Percentiles rank a stretch among this genome's conserved stretches.
These are phyloP conservation scores for Cantharis rufa DNA, from an alignment of 2,888 invertebrate genomes.

Conservation along the genomic window DNA sequence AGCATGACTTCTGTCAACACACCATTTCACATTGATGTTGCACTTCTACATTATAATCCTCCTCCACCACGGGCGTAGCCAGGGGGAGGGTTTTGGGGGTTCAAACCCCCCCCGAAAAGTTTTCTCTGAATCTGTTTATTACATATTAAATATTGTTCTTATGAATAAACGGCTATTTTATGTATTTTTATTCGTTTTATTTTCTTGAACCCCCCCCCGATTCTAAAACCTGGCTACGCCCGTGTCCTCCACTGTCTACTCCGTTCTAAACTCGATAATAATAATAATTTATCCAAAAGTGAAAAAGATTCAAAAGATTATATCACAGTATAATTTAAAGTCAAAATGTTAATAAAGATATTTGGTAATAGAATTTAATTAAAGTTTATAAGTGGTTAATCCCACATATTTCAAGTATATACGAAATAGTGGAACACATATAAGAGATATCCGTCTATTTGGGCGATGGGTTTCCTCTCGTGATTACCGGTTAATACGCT, in stretches of 20 bases:
- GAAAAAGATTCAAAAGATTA: too few species aligned
- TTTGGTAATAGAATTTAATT: conserved; percentile 1
- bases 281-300: background rate
- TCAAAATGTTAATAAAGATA: background rate
- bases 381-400: background rate
- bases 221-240: too few species aligned
- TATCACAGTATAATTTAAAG: background rate
- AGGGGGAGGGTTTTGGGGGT: too few species aligned
- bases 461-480: conserved; percentile 3
- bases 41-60: background rate
- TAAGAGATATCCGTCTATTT: background rate
- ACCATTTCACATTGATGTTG: background rate
- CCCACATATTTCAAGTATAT: background rate
- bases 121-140: too few species aligned
- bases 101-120: too few species aligned
- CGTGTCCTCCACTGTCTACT: too few species aligned
- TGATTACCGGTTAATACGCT: conserved; percentile 35
- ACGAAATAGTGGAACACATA: background rate
- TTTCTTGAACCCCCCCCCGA: too few species aligned
- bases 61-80: too few species aligned
- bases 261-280: background rate
- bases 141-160: too few species aligned
- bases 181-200: too few species aligned
- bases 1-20: background rate
- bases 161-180: too few species aligned